phyloP scores from a whole-genome alignment of 2,113 vertebrate species.

The Nibea coibor region DNA sequence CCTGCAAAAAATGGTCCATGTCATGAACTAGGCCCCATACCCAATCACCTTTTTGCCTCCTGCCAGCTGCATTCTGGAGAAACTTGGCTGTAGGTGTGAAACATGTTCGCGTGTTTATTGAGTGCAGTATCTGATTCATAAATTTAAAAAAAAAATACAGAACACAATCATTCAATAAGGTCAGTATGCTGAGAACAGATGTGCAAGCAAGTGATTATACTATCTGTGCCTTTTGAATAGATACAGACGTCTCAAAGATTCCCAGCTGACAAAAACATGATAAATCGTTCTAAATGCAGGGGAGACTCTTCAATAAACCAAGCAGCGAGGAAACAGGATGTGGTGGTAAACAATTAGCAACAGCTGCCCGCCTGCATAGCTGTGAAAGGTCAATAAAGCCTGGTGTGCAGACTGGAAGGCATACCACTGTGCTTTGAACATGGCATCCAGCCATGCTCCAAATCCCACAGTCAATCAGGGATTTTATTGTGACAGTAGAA shows the following conservation, averaged over 20 bases:
- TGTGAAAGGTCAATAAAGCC: constrained; percentile 76
- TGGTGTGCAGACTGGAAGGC: constrained; percentile 66
- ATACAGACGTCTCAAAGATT: neutral
- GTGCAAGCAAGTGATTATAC: neutral
- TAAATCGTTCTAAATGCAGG: constrained; percentile 21
- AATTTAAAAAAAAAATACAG: too few species aligned
- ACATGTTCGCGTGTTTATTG: too few species aligned
- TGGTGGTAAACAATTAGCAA: constrained; percentile 74
- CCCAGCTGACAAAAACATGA: neutral
- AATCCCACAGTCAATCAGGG: constrained; percentile 25
- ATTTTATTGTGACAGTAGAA: neutral
- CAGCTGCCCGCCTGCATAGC: constrained; percentile 32
- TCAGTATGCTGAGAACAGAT: neutral
- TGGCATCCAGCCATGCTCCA: constrained; percentile 19
- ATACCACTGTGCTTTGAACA: constrained; percentile 65
- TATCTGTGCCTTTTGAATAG: neutral
- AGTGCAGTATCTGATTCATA: too few species aligned
- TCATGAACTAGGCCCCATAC: too few species aligned
- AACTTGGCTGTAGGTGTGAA: too few species aligned
- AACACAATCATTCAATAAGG: too few species aligned
- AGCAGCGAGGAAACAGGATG: constrained; percentile 58
- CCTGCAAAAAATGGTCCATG: too few species aligned
- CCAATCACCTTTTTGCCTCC: too few species aligned
- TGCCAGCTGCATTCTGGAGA: too few species aligned
- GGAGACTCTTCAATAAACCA: constrained; percentile 35